Conservation (phyloP, 2,888 invertebrate species). For the Muschampia plurimacula region DNA sequence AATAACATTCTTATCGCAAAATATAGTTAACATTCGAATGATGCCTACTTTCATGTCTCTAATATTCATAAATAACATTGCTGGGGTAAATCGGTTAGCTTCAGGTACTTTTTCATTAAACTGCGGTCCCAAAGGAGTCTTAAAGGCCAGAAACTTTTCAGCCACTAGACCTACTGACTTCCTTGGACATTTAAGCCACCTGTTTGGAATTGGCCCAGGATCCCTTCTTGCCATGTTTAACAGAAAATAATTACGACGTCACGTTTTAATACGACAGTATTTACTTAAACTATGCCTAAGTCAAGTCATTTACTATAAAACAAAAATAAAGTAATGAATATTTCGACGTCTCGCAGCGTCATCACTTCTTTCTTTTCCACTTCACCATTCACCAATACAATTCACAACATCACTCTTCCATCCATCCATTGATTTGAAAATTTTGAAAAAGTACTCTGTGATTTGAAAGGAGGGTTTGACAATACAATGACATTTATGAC, state of each 20-base stretch:
- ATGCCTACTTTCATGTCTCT: slow-evolving; percentile 90
- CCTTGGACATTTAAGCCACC: slow-evolving; percentile 95
- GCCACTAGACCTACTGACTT: slow-evolving; percentile 90
- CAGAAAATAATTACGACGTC: slow-evolving; percentile 17
- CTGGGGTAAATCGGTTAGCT: slow-evolving; percentile 93
- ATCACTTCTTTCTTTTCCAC: slow-evolving; percentile 25
- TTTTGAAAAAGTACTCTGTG: too few species aligned
- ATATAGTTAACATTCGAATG: slow-evolving; percentile 1
- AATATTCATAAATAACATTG: slow-evolving; percentile 93
- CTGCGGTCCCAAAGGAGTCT: slow-evolving; percentile 94
- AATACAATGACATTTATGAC: too few species aligned
- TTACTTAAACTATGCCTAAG: slow-evolving; percentile 18
- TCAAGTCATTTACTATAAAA: slow-evolving; percentile 6
- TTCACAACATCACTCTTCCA: not conserved
- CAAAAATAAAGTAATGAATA: slow-evolving; percentile 17
- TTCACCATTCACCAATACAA: slow-evolving; percentile 20
- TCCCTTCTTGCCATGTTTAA: slow-evolving; percentile 69
- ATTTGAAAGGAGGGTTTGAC: too few species aligned
- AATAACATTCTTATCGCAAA: slow-evolving; percentile 13
- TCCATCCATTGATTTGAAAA: too few species aligned
- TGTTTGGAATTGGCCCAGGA: slow-evolving; percentile 90
- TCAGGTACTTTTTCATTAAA: slow-evolving; percentile 95
- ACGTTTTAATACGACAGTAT: slow-evolving; percentile 23
- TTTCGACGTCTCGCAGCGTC: slow-evolving; percentile 27
- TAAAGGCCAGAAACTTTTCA: slow-evolving; percentile 96